Percentiles rank a stretch among this genome's conserved stretches.
Conservation (phyloP, 2,113 vertebrate genomes). For the Anser cygnoides region DNA sequence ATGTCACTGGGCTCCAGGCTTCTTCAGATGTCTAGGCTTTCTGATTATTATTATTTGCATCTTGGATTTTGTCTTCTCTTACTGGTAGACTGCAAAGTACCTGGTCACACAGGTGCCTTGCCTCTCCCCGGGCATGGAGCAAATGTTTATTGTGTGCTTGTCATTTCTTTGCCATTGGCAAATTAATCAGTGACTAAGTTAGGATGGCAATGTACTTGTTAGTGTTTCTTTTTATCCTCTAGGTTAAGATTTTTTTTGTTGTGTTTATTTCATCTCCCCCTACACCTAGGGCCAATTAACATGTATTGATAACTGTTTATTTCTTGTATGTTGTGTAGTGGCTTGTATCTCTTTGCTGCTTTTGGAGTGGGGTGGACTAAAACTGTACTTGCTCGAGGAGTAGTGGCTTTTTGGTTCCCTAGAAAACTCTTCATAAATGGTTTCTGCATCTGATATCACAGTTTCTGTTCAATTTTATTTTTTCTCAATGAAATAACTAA, state of each 20-base stretch:
- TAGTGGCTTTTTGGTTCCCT: neutral
- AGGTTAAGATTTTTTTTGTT: neutral
- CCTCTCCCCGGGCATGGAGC: accelerated
- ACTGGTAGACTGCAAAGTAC: neutral
- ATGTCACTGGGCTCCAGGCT: neutral
- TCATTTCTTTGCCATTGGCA: neutral
- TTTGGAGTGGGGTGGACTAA: neutral
- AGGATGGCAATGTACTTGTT: neutral
- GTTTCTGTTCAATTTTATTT: neutral
- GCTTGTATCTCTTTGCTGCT: neutral
- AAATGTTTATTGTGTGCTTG: neutral
- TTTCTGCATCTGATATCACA: neutral
- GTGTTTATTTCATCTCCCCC: neutral
- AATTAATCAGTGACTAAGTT: neutral
- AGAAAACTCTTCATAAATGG: neutral
- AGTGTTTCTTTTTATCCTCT: neutral
- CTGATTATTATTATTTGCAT: neutral
- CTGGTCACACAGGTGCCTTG: neutral
- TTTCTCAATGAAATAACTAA: neutral
- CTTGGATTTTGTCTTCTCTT: neutral
- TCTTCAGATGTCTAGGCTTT: neutral
- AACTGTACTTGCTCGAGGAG: neutral
- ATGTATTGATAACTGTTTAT: neutral
- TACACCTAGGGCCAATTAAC: neutral
- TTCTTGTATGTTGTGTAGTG: neutral